phyloP scores from a whole-genome alignment of 2,113 vertebrate genomes.

The Aspidoscelis tigris region DNA sequence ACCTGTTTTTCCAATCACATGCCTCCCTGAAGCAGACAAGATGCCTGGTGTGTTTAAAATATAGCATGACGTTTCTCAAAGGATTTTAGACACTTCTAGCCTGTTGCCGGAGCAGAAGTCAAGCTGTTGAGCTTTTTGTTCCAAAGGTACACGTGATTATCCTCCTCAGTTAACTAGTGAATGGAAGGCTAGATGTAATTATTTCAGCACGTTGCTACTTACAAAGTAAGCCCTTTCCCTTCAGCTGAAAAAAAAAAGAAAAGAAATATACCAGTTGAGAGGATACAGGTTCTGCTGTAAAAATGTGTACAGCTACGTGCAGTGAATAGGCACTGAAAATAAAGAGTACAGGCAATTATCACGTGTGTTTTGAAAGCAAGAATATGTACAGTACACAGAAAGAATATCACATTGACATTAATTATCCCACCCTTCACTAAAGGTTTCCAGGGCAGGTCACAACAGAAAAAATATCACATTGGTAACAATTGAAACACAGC shows the following conservation, averaged over 20 bases:
- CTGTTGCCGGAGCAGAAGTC: not conserved
- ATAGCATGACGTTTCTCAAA: not conserved
- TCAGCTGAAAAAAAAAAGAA: not conserved
- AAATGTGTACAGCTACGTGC: too few species aligned
- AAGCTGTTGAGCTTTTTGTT: not conserved
- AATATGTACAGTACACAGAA: too few species aligned
- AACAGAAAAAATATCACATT: too few species aligned
- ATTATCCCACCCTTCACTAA: not conserved
- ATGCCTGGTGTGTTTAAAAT: conserved; percentile 1
- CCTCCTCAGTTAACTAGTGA: not conserved
- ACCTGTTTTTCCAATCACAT: conserved; percentile 6
- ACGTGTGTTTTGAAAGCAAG: too few species aligned
- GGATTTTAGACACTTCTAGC: not conserved
- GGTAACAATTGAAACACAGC: too few species aligned
- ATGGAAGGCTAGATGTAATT: not conserved
- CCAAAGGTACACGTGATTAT: not conserved
- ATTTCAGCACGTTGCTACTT: not conserved
- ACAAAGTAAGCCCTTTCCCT: not conserved
- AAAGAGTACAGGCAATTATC: too few species aligned
- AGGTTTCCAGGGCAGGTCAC: too few species aligned
- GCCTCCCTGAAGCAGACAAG: not conserved
- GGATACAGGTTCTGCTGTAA: too few species aligned
- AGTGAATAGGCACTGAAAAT: too few species aligned
- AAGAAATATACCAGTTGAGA: too few species aligned
- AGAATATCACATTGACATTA: not conserved